Evolutionary conservation across 2,113 vertebrate genomes (phyloP).

Genomic region (Tapirus terrestris): DNA sequence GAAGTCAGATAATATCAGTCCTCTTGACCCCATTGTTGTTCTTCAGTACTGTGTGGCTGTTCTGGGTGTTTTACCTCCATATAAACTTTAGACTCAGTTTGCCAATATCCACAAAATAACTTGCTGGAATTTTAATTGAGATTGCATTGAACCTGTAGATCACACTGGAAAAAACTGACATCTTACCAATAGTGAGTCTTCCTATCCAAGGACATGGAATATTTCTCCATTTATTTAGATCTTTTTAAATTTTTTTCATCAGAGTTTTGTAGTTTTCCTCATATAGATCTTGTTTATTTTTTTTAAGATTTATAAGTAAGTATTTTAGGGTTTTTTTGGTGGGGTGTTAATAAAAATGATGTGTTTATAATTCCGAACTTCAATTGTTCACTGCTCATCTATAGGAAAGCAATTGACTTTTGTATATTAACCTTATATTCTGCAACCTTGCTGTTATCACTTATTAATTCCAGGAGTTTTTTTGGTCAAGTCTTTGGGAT

Average conservation of each 20-base stretch:
- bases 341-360: not conserved
- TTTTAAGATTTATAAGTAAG: not conserved
- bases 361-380: not conserved
- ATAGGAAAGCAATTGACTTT: not conserved
- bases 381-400: not conserved
- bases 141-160: not conserved
- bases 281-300: not conserved
- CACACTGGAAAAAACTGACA: not conserved
- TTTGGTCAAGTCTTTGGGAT: not conserved
- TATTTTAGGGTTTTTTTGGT: not conserved
- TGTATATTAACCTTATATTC: not conserved
- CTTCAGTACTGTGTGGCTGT: too few relatives aligned
- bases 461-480: not conserved
- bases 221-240: not conserved
- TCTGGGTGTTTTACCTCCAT: too few relatives aligned
- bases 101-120: too few relatives aligned
- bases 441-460: not conserved
- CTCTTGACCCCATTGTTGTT: not conserved
- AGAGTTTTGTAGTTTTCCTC: not conserved
- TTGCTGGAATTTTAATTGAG: not conserved
- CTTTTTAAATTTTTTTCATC: not conserved
- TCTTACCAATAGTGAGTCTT: not conserved
- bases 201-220: not conserved
- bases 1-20: not conserved
- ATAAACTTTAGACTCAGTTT: too few relatives aligned